Evolutionary conservation across 2,888 invertebrate genomes (phyloP), one percentile per base, ranked within the genome.

Genomic region (Himalopsyche kuldschensis): DNA sequence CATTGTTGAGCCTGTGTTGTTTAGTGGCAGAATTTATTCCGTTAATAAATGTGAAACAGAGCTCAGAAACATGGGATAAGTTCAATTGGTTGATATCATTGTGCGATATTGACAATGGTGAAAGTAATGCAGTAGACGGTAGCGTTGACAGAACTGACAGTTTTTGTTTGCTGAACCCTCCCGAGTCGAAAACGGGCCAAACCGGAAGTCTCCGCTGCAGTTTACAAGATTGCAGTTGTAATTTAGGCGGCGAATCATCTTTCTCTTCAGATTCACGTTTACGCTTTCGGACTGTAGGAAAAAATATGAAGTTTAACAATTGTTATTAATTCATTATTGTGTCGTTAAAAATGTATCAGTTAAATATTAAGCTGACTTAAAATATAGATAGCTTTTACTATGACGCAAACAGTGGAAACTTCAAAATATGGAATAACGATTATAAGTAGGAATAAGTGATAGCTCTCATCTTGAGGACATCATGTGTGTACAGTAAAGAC

Each of bases 101-200:
- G 27, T n/a, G 30, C 1, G 79, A 76, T n/a, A 79, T 32, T 30
- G 75, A 75, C 10, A 31, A 20, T 1, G 20, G 20, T 1, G 55
- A 55, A 46, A 47, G 75, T 20, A 75, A 75, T 4, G 30, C 30
- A 3, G 17, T 30, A 32, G n/a, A 17, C 4, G 75, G 27, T 24
- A 35, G n/a, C 41, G 78, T 41, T 20, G 78, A 35, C 10, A 41
- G 10, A 24, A 24, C 27, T 30, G 30, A n/a, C 32, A 75, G 32
- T 75, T n/a, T 75, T 24, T 24, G 41, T 15, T 55, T 32, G n/a
- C 90, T 89, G 24, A 89, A 92, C 86, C 92, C 92, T 89, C 92
- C 92, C 0, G 92, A 92, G 84, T 92, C 92, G 85, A 92, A 92
- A 0, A 92, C 92, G 0, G 91, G 91, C 91, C 92, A 92, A 88